Conservation (phyloP, 1,140 invertebrate genomes). For the Vanessa tameamea region DNA sequence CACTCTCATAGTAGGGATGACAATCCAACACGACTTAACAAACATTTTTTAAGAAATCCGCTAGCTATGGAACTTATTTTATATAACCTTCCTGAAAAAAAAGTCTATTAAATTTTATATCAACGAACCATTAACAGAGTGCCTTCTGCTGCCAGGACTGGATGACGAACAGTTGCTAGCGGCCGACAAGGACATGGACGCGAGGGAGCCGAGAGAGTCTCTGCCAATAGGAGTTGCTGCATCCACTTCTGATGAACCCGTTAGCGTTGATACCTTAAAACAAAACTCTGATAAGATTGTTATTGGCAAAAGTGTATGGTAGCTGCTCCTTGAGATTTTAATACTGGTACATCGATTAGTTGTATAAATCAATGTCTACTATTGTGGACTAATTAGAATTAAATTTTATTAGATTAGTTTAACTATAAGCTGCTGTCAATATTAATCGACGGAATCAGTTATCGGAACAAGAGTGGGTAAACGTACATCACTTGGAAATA, state of each 20-base stretch:
- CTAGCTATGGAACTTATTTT: background rate
- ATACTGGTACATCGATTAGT: too few species aligned
- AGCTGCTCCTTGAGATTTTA: too few species aligned
- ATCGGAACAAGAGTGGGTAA: too few species aligned
- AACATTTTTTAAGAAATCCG: too few species aligned
- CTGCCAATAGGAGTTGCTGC: slow-evolving; percentile 80
- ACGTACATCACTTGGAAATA: too few species aligned
- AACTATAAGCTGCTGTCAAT: too few species aligned
- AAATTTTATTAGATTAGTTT: too few species aligned
- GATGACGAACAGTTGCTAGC: slow-evolving; percentile 89
- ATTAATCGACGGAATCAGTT: too few species aligned
- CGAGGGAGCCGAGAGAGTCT: slow-evolving; percentile 88
- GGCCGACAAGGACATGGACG: slow-evolving; percentile 88
- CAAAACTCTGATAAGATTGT: background rate
- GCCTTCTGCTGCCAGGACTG: slow-evolving; percentile 88
- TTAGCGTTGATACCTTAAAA: slow-evolving; percentile 87
- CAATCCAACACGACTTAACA: too few species aligned
- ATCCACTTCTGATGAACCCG: slow-evolving; percentile 87
- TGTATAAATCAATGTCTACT: too few species aligned
- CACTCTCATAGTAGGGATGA: too few species aligned
- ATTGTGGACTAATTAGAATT: too few species aligned
- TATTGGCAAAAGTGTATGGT: background rate
- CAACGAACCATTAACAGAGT: slow-evolving; percentile 89
- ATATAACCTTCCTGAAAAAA: background rate
- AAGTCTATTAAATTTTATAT: background rate